Conservation (phyloP, 2,888 invertebrate species). For the Axea sp. region DNA sequence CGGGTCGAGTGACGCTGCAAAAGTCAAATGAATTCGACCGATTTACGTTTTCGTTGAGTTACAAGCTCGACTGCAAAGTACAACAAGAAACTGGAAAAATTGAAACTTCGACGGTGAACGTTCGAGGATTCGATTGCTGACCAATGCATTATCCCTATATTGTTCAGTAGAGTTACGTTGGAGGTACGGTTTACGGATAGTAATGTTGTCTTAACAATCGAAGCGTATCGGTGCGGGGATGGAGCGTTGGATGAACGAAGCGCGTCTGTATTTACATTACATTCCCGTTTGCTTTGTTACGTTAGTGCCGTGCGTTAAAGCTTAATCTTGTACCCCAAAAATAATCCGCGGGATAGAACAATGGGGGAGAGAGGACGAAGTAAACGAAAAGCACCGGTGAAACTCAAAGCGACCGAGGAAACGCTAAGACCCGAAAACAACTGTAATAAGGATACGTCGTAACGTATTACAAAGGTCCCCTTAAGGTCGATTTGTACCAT, state of each 20-base stretch:
- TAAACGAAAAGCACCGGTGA: neutral
- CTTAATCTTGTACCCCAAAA: slow-evolving; percentile 14
- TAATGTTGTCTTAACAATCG: slow-evolving; percentile 66
- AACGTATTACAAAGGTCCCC: slow-evolving; percentile 19
- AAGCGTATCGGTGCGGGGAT: slow-evolving; percentile 65
- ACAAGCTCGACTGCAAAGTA: neutral
- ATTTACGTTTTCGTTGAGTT: too few relatives aligned
- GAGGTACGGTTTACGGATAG: slow-evolving; percentile 66
- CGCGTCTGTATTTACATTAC: slow-evolving; percentile 51
- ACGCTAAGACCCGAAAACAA: slow-evolving; percentile 11
- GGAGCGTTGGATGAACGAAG: slow-evolving; percentile 65
- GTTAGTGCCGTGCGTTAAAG: slow-evolving; percentile 32
- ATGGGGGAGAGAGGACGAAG: neutral
- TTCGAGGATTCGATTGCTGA: slow-evolving; percentile 57
- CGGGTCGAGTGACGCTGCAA: too few relatives aligned
- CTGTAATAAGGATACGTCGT: slow-evolving; percentile 15
- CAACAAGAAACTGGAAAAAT: neutral
- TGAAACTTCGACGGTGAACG: slow-evolving; percentile 40
- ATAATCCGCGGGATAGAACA: neutral
- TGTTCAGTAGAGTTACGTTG: slow-evolving; percentile 63
- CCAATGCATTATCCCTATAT: slow-evolving; percentile 49
- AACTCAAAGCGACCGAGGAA: slow-evolving; percentile 8
- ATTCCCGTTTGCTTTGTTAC: slow-evolving; percentile 24
- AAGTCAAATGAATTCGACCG: too few relatives aligned
- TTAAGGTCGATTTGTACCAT: slow-evolving; percentile 52